Conservation (phyloP, 2,113 vertebrate genomes). For the Electrona antarctica region DNA sequence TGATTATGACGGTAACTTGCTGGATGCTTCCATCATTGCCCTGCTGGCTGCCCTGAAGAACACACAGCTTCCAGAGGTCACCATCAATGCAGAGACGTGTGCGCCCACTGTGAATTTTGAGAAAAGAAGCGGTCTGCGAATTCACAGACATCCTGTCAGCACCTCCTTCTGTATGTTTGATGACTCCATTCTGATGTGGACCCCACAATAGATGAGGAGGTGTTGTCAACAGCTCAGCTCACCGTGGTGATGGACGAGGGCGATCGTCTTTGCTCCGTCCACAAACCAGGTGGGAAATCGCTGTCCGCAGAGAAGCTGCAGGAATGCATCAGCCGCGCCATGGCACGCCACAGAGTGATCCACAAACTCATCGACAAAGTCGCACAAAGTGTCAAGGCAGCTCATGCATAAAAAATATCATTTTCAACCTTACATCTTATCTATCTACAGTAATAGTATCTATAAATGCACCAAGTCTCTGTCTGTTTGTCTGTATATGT, state of each 20-base stretch:
- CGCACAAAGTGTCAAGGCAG: constrained; percentile 79
- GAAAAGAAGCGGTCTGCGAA: constrained; percentile 81
- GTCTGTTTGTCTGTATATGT: no score
- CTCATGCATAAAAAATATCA: no score
- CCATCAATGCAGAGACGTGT: constrained; percentile 86
- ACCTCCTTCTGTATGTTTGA: constrained; percentile 43
- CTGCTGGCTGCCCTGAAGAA: constrained; percentile 92
- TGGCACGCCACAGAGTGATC: constrained; percentile 88
- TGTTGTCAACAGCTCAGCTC: constrained; percentile 84
- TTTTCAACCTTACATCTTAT: no score
- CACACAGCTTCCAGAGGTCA: constrained; percentile 86
- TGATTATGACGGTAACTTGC: constrained; percentile 93
- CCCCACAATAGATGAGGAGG: constrained; percentile 92
- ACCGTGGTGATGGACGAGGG: constrained; percentile 91
- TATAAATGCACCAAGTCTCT: no score
- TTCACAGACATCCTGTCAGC: constrained; percentile 86
- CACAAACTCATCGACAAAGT: constrained; percentile 88
- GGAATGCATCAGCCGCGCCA: constrained; percentile 88
- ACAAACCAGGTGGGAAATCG: constrained; percentile 89
- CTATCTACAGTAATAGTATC: no score
- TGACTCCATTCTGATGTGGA: constrained; percentile 84
- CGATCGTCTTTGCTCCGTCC: constrained; percentile 84
- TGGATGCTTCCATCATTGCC: constrained; percentile 88
- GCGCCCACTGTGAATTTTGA: constrained; percentile 86
- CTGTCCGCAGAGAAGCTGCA: constrained; percentile 91